phyloP scores from a whole-genome alignment of 2,113 vertebrate genomes.

The Vulpes ferrilata region DNA sequence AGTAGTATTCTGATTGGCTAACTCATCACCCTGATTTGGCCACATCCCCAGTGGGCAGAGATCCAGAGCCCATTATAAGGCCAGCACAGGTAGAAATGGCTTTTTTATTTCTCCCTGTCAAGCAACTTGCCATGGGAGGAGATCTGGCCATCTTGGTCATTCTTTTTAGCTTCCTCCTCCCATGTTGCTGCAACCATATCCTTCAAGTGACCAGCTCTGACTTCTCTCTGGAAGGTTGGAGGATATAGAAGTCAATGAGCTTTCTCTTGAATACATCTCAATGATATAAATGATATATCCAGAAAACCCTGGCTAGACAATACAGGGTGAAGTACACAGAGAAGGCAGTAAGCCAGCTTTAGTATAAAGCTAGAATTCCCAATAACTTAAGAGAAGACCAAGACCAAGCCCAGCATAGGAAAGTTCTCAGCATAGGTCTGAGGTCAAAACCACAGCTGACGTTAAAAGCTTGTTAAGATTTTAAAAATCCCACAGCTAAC shows the following conservation, averaged over 20 bases:
- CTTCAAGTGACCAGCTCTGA: not conserved
- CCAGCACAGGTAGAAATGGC: not conserved
- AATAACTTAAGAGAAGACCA: not conserved
- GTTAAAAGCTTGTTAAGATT: slow-evolving; percentile 4
- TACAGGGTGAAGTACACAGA: not conserved
- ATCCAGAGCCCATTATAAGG: not conserved
- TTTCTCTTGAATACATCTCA: not conserved
- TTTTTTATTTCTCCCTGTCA: not conserved
- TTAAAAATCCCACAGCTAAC: not conserved
- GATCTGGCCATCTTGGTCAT: not conserved
- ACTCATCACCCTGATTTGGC: not conserved
- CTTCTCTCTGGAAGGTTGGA: not conserved
- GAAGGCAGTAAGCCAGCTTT: not conserved
- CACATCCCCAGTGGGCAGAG: not conserved
- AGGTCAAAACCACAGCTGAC: slow-evolving; percentile 41
- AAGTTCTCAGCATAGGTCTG: not conserved
- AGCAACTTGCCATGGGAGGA: not conserved
- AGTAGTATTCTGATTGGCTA: not conserved
- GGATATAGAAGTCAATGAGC: not conserved
- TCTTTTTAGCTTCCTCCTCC: not conserved
- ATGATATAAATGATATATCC: not conserved
- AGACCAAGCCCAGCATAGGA: not conserved
- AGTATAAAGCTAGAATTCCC: not conserved
- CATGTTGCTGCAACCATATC: not conserved
- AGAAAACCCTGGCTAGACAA: not conserved